These are phyloP conservation scores for Acanthopleura granulata DNA, from an alignment of 2,888 invertebrate genomes.

Conservation along the genomic window DNA sequence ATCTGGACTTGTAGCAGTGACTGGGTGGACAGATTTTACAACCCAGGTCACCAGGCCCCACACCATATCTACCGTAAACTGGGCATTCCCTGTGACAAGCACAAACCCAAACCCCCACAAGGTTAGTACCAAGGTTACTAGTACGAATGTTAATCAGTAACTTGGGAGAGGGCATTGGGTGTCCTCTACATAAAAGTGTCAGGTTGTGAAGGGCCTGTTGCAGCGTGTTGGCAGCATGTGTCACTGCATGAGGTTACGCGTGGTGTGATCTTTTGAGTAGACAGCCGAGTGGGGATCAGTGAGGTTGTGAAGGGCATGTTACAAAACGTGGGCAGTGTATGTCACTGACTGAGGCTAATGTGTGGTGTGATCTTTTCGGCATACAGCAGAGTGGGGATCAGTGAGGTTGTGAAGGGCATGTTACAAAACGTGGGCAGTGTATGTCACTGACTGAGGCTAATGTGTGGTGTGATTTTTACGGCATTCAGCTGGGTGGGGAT, in stretches of 20 bases:
- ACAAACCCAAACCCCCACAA: slow-evolving; percentile 14
- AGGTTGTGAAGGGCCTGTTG: no score
- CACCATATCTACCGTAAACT: slow-evolving; percentile 61
- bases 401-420: slow-evolving; percentile 52
- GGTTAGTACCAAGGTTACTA: not conserved
- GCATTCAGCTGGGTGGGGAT: slow-evolving; percentile 38
- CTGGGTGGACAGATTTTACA: slow-evolving; percentile 68
- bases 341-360: slow-evolving; percentile 33
- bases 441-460: slow-evolving; percentile 42
- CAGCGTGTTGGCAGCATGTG: no score
- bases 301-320: slow-evolving; percentile 56
- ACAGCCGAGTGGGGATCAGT: slow-evolving; percentile 34
- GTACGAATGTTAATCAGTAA: no score
- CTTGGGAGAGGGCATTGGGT: no score
- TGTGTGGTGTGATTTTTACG: not conserved
- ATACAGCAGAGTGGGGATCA: slow-evolving; percentile 37
- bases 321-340: slow-evolving; percentile 66
- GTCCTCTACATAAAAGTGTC: no score
- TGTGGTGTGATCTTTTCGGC: not conserved
- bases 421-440: slow-evolving; percentile 66
- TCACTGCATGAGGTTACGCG: no score
- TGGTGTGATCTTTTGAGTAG: slow-evolving; percentile 25
- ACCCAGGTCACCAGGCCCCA: slow-evolving; percentile 67
- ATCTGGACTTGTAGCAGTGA: slow-evolving; percentile 67
- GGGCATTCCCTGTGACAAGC: slow-evolving; percentile 35